Evolutionary conservation across 2,888 invertebrate species (phyloP).

Genomic region (Petrolisthes cinctipes): DNA sequence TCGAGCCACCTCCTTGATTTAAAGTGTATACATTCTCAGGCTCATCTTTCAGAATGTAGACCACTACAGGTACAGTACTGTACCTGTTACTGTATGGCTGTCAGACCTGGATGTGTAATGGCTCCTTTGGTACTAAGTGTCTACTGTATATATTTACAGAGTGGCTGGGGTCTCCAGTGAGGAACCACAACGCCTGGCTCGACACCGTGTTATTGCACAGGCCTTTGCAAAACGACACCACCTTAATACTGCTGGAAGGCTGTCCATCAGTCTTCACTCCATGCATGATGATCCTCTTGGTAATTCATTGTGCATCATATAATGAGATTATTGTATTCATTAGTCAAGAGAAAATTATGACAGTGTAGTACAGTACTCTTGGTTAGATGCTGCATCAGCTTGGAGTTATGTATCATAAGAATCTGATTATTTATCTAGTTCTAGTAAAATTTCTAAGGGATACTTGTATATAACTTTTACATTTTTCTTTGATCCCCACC

Average conservation of each 20-base stretch:
- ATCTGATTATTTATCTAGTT: no score
- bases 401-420: no score
- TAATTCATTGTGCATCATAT: constrained; percentile 67
- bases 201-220: constrained; percentile 91
- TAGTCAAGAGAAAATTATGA: not conserved
- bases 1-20: not conserved
- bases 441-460: no score
- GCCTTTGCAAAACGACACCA: constrained; percentile 89
- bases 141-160: constrained; percentile 22
- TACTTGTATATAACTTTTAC: no score
- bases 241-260: constrained; percentile 82
- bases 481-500: no score
- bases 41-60: constrained; percentile 16
- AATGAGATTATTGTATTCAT: not conserved
- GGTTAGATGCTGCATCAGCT: not conserved
- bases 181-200: constrained; percentile 75
- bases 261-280: constrained; percentile 89
- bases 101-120: no score
- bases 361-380: no score
- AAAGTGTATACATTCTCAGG: constrained; percentile 67
- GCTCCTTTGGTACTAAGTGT: not conserved
- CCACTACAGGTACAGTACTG: constrained; percentile 67
- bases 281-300: constrained; percentile 90
- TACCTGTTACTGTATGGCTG: no score
- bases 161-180: constrained; percentile 65